These are phyloP conservation scores for Berghia stephanieae DNA, from an alignment of 1,140 invertebrate species.

Conservation along the genomic window DNA sequence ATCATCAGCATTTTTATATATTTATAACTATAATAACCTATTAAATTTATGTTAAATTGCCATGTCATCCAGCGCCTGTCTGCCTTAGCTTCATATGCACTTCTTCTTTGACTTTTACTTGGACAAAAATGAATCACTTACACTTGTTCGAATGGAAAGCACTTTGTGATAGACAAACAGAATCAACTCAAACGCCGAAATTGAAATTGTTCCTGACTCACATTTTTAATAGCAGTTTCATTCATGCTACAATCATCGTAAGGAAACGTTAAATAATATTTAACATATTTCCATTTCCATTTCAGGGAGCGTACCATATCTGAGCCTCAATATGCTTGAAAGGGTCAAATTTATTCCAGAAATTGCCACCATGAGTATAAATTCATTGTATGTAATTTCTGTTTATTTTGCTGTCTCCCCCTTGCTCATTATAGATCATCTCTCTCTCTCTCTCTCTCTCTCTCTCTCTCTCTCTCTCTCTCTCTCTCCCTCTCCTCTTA, in stretches of 20 bases:
- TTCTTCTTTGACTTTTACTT: no score
- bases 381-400: slow-evolving; percentile 9
- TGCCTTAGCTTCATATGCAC: no score
- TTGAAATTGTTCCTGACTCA: neutral
- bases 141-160: no score
- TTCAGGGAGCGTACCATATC: slow-evolving; percentile 18
- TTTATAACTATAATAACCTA: no score
- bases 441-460: no score
- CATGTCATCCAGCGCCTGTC: no score
- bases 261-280: neutral
- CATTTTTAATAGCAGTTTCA: neutral
- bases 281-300: neutral
- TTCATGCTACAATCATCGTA: neutral
- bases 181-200: neutral
- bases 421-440: neutral
- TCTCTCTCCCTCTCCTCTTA: no score
- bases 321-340: slow-evolving; percentile 11
- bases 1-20: no score
- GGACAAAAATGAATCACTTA: no score
- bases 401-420: neutral
- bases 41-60: no score
- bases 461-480: no score
- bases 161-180: neutral
- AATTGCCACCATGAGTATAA: slow-evolving; percentile 6
- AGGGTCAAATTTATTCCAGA: neutral